Evolutionary conservation across 1,140 invertebrate species (phyloP).

Genomic region (Ceratitis capitata): DNA sequence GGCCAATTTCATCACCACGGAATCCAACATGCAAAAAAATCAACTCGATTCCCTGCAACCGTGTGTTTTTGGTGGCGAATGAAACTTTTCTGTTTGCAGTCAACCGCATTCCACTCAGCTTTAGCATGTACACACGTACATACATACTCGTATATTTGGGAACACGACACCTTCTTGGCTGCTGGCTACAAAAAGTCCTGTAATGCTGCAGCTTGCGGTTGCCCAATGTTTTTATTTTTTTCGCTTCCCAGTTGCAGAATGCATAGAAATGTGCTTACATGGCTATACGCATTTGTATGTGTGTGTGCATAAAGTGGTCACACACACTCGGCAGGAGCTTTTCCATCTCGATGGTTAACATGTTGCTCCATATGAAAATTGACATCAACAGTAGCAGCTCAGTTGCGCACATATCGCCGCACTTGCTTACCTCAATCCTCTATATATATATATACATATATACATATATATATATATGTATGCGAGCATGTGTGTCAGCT

Average conservation of each 20-base stretch:
- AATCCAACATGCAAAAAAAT: conserved; percentile 9
- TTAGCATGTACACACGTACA: background rate
- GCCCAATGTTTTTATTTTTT: conserved; percentile 29
- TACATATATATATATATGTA: no score
- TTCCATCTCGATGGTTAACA: background rate
- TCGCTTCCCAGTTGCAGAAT: background rate
- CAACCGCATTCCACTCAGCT: conserved; percentile 1
- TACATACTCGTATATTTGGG: background rate
- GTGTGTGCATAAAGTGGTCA: no score
- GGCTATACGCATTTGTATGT: no score
- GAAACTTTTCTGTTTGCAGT: conserved; percentile 15
- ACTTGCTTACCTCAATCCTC: no score
- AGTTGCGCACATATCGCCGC: background rate
- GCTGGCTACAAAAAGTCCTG: background rate
- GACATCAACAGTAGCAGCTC: background rate
- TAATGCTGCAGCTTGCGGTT: conserved; percentile 11
- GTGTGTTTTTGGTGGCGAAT: conserved; percentile 1
- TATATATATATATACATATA: no score
- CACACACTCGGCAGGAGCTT: background rate
- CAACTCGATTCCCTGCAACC: background rate
- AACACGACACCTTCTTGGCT: background rate
- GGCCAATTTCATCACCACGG: conserved; percentile 24
- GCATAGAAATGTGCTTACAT: no score
- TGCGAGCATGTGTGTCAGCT: no score
- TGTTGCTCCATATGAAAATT: conserved; percentile 24